A percentile compares a stretch with the other conserved stretches of the same genome.
Conservation (phyloP, 30 jellyfish, hydroid and myxozoan genomes). For the Chironex yamaguchii region DNA sequence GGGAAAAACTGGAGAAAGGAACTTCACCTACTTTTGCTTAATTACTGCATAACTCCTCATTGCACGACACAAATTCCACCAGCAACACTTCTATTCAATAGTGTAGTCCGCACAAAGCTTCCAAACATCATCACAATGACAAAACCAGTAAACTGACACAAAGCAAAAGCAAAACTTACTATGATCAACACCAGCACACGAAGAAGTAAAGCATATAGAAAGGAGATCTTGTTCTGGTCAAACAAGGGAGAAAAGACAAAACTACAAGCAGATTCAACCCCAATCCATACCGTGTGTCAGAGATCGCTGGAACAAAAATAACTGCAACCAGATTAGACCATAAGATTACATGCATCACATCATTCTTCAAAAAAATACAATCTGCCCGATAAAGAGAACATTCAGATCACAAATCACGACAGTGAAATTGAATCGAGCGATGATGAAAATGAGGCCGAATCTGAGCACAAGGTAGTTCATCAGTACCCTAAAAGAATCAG, state of each 20-base stretch:
- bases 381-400: conserved; percentile 2
- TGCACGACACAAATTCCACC: conserved; percentile 31
- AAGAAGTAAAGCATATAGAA: no score
- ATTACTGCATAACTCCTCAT: conserved; percentile 9
- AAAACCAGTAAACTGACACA: neutral
- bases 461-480: conserved; percentile 7
- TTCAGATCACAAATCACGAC: conserved; percentile 15
- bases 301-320: no score
- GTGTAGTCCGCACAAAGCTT: neutral
- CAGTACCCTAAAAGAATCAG: conserved; percentile 22
- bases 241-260: no score
- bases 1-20: conserved; percentile 2
- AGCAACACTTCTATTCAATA: neutral
- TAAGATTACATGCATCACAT: conserved; percentile 28
- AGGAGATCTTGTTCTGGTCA: no score
- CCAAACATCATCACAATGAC: conserved; percentile 3
- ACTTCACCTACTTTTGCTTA: neutral
- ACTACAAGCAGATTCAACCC: no score
- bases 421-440: conserved; percentile 24
- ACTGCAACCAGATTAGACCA: conserved; percentile 36
- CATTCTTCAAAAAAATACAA: conserved; percentile 49
- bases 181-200: neutral
- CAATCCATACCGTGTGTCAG: no score
- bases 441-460: conserved; percentile 10
- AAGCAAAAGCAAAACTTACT: conserved; percentile 27